Percentiles rank a stretch among this genome's conserved stretches.
Evolutionary conservation across 2,113 vertebrate genomes (phyloP).

Genomic region (Procavia capensis): DNA sequence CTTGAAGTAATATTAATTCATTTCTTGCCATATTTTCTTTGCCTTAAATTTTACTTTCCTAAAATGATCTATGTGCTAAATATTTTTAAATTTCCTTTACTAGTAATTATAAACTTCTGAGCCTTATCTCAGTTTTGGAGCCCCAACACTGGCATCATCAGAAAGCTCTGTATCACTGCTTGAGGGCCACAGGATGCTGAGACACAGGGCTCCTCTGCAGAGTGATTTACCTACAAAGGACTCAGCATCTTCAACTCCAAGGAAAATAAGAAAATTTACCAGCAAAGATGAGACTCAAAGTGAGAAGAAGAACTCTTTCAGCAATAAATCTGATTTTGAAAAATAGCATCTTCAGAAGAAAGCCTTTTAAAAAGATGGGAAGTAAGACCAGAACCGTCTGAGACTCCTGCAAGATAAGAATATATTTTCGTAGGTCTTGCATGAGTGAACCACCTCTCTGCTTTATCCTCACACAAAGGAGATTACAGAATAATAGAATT

Average conservation of each 20-base stretch:
- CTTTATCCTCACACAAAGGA: background rate
- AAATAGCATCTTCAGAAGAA: conserved; percentile 32
- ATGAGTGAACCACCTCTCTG: background rate
- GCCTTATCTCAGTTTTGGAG: background rate
- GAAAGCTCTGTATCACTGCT: background rate
- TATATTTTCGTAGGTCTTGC: background rate
- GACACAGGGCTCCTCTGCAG: background rate
- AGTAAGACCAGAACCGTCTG: background rate
- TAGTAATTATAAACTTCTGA: background rate
- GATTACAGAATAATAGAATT: background rate
- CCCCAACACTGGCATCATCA: background rate
- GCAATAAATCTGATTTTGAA: conserved; percentile 49
- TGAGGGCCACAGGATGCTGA: background rate
- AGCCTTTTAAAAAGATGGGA: conserved; percentile 19
- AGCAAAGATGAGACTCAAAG: background rate
- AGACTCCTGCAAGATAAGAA: conserved; percentile 4
- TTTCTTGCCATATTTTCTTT: background rate
- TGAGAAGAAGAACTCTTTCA: background rate
- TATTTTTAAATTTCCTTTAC: background rate
- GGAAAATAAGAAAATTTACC: background rate
- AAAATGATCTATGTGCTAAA: background rate
- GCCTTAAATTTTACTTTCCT: background rate
- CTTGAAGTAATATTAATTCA: background rate
- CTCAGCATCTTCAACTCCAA: conserved; percentile 15
- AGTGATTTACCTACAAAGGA: background rate